A percentile compares a stretch with the other conserved stretches of the same genome.
These are phyloP conservation scores for Drosophila hydei DNA, from an alignment of 1,140 invertebrate genomes.

Conservation along the genomic window DNA sequence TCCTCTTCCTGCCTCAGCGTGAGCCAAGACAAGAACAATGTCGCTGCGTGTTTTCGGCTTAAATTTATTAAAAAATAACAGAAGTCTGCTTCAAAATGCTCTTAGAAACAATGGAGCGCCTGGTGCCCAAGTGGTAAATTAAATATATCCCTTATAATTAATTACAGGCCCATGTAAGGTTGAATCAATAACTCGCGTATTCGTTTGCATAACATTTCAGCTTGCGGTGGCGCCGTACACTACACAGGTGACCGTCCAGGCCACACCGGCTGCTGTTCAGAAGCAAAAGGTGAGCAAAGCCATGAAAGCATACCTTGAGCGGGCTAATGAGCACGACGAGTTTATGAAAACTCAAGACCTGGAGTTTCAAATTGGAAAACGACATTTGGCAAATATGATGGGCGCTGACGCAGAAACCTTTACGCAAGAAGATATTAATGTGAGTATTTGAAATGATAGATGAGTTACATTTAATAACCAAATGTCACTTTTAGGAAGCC, in stretches of 20 bases:
- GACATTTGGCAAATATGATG: constrained; percentile 99
- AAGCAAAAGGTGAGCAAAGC: constrained; percentile 91
- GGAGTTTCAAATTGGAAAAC: constrained; percentile 95
- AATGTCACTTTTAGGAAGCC: constrained; percentile 87
- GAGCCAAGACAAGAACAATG: constrained; percentile 43
- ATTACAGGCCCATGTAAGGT: not conserved
- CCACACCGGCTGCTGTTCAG: constrained; percentile 74
- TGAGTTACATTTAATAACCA: not conserved
- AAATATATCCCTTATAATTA: not conserved
- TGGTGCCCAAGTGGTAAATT: constrained; percentile 36
- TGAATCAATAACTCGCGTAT: not conserved
- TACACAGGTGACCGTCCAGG: constrained; percentile 74
- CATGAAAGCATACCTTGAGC: constrained; percentile 94
- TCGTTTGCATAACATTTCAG: constrained; percentile 73
- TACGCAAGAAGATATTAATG: constrained; percentile 94
- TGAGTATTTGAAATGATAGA: constrained; percentile 83
- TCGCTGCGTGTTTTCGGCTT: constrained; percentile 76
- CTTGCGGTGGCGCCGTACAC: constrained; percentile 47
- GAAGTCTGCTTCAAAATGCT: constrained; percentile 65
- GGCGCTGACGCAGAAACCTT: constrained; percentile 94
- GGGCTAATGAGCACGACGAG: constrained; percentile 91
- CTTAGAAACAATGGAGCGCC: constrained; percentile 30
- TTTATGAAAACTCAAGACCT: constrained; percentile 93
- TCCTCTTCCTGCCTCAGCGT: constrained; percentile 30
- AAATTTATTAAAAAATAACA: constrained; percentile 78